Conservation (phyloP, 2,113 vertebrate genomes). For the Centropus unirufus region DNA sequence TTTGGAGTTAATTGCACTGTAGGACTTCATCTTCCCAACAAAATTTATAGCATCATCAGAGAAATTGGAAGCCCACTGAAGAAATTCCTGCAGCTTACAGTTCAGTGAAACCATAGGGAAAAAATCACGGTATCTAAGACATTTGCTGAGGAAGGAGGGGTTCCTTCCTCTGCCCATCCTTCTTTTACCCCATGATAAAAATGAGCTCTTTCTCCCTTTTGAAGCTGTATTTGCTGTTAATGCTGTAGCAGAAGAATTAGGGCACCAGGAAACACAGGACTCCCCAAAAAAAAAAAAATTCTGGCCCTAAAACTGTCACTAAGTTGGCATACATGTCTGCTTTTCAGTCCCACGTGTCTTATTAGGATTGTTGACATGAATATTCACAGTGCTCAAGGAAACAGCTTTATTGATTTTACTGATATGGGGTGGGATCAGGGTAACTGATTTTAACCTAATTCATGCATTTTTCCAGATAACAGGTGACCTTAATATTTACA, state of each 20-base stretch:
- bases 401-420: constrained; percentile 46
- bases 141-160: background rate
- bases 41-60: constrained; percentile 77
- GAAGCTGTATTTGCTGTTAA: background rate
- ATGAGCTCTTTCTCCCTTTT: background rate
- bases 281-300: background rate
- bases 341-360: background rate
- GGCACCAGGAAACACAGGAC: background rate
- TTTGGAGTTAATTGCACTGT: constrained; percentile 79
- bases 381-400: constrained; percentile 14
- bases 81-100: constrained; percentile 52
- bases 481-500: constrained; percentile 67
- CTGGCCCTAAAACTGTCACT: background rate
- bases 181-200: background rate
- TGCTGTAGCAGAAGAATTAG: background rate
- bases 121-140: background rate
- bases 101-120: constrained; percentile 60
- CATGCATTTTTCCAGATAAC: constrained; percentile 61
- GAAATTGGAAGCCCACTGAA: constrained; percentile 36
- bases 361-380: background rate
- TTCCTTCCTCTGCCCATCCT: rapidly evolving
- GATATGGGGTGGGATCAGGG: background rate
- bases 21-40: constrained; percentile 72
- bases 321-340: background rate
- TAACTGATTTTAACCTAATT: constrained; percentile 58